Evolutionary conservation across 2,113 vertebrate genomes (phyloP), one percentile per base, ranked within the genome.

Genomic region (Etia nguti): DNA sequence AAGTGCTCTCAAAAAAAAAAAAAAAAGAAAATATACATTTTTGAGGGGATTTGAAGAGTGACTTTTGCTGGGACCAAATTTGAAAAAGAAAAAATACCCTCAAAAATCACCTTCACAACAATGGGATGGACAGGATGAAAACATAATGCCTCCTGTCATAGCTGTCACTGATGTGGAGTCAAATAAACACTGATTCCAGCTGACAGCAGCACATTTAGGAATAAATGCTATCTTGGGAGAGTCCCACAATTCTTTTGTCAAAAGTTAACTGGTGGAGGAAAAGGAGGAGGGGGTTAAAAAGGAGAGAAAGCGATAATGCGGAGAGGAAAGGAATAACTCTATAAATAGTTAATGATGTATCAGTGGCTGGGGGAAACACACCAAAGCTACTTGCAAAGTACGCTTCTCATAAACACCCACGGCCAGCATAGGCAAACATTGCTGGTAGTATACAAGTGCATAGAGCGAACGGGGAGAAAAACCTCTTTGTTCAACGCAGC

Each of bases 341-440:
- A 93, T 93, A 81, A 91, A 94, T 94, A 91, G 80, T 91, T 88
- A 87, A 94, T 90, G 84, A 90, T 79, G 73, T 38, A 82, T 86
- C 38, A 65, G 79, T 88, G 26, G 36, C 85, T 88, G 68, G 73
- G 80, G 70, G 56, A 81, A 88, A 88, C 81, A 90, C 80, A 85
- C 60, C 75, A 89, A 48, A 88, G 80, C 22, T 57, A 88, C 83
- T 92, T 92, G 88, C 84, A 91, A 89, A 88, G 81, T 84, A 88
- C 85, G 59, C 80, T 83, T 81, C 52, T 79, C 56, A 82, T 77
- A 88, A 89, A 90, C 89, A 91, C 87, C 85, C 75, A 87, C 80
- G 18, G 48, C 46, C 46, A 46, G 52, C 84, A 84, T 57, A 88
- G 80, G 55, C 92, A 90, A 90, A 90, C 86, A 92, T 11, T 73